Evolutionary conservation across 2,888 invertebrate species (phyloP).

Genomic region (Trichacis sp.): DNA sequence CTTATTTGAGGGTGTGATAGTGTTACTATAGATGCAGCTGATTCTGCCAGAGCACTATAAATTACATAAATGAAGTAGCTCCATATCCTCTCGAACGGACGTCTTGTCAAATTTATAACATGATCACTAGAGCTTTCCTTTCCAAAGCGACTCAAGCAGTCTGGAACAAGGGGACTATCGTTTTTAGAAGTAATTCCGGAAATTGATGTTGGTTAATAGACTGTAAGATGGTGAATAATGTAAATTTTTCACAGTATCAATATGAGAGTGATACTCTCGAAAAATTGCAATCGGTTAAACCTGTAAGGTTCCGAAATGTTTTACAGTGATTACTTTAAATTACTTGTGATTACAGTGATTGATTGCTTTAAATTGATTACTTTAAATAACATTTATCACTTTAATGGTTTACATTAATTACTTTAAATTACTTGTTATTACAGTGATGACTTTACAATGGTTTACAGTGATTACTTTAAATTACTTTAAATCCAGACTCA

Average conservation of each 20-base stretch:
- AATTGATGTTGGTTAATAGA: background rate
- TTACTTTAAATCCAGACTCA: too few relatives aligned
- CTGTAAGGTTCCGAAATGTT: background rate
- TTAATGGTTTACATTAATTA: too few relatives aligned
- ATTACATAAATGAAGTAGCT: constrained; percentile 63
- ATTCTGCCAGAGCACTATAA: constrained; percentile 56
- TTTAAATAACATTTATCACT: too few relatives aligned
- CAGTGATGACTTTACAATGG: too few relatives aligned
- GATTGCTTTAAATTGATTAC: too few relatives aligned
- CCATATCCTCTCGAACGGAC: constrained; percentile 52
- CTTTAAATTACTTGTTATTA: too few relatives aligned
- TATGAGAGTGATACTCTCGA: background rate
- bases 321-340: too few relatives aligned
- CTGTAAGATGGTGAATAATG: background rate
- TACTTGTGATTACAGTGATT: too few relatives aligned
- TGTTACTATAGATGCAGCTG: constrained; percentile 47
- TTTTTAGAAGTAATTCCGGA: background rate
- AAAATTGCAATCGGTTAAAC: background rate
- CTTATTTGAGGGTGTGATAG: constrained; percentile 45
- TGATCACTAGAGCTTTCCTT: constrained; percentile 54
- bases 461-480: too few relatives aligned
- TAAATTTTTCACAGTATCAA: background rate
- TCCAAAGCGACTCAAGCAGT: background rate
- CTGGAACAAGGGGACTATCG: background rate
- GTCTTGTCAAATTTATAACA: constrained; percentile 62